Base-by-base conservation (phyloP, 1,140 invertebrate species). In the Acromyrmex echinatior region DNA sequence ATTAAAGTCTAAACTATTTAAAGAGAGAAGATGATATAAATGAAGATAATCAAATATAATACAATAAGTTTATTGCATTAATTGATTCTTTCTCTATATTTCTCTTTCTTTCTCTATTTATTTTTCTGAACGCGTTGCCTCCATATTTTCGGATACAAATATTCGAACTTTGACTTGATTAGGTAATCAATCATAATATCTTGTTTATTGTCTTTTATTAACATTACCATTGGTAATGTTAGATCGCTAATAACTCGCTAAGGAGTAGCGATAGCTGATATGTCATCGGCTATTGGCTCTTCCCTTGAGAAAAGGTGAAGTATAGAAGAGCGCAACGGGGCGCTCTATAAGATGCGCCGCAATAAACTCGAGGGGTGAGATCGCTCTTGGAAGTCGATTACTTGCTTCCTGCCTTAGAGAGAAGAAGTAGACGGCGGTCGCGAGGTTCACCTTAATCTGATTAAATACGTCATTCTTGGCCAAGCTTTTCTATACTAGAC, bases 331-430 rank as follows among this genome's bases (percentile, higher is more conserved):
- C 53, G 39, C 58, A 51, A 16, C 31, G 45, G 28, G 56, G 16
- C 25, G 31, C 16, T n/a, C 25, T 12, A 51, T 49, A 49, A 86
- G 82, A 28, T 74, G 80, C 80, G 28, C 14, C 39, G 80, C 82
- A 79, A 86, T 79, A 79, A 86, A 86, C 63, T 25, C 14, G 14
- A 21, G 21, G 28, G 60, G 49, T 66, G 62, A 86, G 53, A 66
- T 86, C 82, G 31, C 51, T 86, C 82, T 86, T 86, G 62, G 49
- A 79, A 86, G 74, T 86, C 82, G 82, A 86, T 86, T 86, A 86
- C 70, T 86, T 73, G 82, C 74, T 78, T 85, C 28, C 71, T 63
- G 56, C 82, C 51, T 49, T 45, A 21, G 14, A 65, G 62, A 66
- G 62, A 79, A 79, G 74, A 86, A 79, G 73, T 66, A 66, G 82